Evolutionary conservation across 2,113 vertebrate genomes (phyloP).

Genomic region (Mohoua ochrocephala): DNA sequence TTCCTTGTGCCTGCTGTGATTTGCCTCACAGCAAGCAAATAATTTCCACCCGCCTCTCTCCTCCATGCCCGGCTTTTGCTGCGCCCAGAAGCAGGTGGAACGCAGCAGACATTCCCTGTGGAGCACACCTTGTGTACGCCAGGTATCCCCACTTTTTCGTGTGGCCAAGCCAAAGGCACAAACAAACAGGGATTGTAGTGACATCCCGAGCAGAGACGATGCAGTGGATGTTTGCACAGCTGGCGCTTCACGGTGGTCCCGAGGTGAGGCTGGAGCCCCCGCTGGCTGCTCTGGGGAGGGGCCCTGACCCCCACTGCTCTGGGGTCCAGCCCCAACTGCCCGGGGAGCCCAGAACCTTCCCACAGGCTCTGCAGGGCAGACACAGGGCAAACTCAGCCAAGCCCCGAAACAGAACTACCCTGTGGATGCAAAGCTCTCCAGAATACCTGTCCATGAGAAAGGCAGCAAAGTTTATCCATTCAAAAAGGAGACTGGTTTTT

Average conservation of each 20-base stretch:
- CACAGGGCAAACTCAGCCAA: background rate
- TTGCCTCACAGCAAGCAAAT: background rate
- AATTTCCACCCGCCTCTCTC: background rate
- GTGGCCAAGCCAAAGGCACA: background rate
- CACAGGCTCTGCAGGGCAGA: background rate
- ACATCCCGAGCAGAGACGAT: background rate
- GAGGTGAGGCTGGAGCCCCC: background rate
- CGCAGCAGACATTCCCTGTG: background rate
- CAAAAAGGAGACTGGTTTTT: background rate
- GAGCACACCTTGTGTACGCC: accelerated
- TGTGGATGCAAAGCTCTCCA: background rate
- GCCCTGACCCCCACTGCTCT: accelerated
- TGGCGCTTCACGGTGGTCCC: background rate
- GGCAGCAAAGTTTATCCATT: background rate
- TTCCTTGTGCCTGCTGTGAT: accelerated
- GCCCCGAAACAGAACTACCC: background rate
- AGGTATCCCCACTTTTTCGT: accelerated
- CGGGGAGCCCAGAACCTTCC: background rate
- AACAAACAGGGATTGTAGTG: background rate
- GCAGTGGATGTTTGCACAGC: background rate
- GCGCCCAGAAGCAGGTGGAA: background rate
- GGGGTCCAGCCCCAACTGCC: background rate
- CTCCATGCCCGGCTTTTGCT: background rate
- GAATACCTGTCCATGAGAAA: background rate
- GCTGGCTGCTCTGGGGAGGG: background rate